Conservation (phyloP, 2,113 vertebrate species). For the Rhizomys pruinosus region DNA sequence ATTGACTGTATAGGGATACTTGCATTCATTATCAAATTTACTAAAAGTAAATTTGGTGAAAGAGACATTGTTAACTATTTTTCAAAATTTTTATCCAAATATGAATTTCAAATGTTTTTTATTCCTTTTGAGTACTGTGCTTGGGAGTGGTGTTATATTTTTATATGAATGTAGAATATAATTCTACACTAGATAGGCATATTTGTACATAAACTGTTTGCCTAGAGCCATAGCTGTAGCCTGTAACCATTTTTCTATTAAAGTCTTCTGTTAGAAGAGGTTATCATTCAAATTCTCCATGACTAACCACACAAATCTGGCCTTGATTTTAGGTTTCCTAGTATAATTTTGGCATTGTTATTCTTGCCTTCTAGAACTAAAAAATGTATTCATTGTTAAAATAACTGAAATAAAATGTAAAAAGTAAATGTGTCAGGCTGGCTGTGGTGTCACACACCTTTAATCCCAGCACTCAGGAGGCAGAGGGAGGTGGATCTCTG, state of each 20-base stretch:
- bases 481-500: no score
- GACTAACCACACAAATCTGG: not conserved
- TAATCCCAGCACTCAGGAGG: no score
- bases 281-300: not conserved
- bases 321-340: not conserved
- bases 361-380: not conserved
- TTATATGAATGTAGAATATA: not conserved
- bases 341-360: not conserved
- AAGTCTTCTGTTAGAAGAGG: not conserved
- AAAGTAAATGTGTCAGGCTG: no score
- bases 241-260: not conserved
- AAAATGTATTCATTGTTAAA: not conserved
- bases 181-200: not conserved
- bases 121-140: no score
- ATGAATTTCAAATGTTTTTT: not conserved
- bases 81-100: not conserved
- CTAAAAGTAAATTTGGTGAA: not conserved
- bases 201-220: not conserved
- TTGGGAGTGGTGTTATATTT: no score
- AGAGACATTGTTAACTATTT: not conserved
- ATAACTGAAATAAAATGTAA: not conserved
- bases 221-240: rapidly evolving
- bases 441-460: no score
- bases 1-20: not conserved
- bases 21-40: not conserved